These are phyloP conservation scores for Acronicta psi DNA, from an alignment of 2,888 invertebrate genomes.

Conservation along the genomic window DNA sequence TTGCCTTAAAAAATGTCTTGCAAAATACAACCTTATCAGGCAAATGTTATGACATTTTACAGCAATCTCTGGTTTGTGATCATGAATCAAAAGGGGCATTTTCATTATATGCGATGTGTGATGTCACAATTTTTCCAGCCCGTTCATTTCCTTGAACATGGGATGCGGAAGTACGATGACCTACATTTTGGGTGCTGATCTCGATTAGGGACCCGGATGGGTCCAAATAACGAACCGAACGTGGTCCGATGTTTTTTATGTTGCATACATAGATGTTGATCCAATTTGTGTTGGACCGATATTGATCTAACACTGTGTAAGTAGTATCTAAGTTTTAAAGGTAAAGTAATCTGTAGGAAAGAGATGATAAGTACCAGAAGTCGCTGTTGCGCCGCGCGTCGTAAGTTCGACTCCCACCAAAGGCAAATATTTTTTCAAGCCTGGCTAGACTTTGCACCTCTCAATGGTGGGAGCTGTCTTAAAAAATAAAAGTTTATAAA, in stretches of 20 bases:
- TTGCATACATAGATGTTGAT: conserved; percentile 21
- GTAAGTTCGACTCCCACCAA: too few relatives aligned
- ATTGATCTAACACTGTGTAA: conserved; percentile 23
- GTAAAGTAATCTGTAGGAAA: conserved; percentile 30
- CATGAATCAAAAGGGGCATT: conserved; percentile 45
- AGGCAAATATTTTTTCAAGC: too few relatives aligned
- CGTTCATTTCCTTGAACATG: conserved; percentile 48
- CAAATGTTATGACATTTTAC: conserved; percentile 17
- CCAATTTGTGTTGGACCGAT: conserved; percentile 23
- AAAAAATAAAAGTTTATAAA: too few relatives aligned
- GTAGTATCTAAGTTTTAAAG: conserved; percentile 37
- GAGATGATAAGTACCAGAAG: too few relatives aligned
- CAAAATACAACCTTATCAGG: conserved; percentile 39
- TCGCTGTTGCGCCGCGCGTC: too few relatives aligned
- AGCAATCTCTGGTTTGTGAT: conserved; percentile 27
- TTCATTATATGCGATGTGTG: conserved; percentile 43
- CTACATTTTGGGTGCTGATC: conserved; percentile 44
- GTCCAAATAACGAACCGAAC: conserved; percentile 39
- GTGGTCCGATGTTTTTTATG: conserved; percentile 35
- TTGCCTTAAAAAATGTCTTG: conserved; percentile 31
- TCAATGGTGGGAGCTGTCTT: too few relatives aligned
- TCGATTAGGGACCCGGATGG: conserved; percentile 39
- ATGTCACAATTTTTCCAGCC: conserved; percentile 40
- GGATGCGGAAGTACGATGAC: conserved; percentile 41
- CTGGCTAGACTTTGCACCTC: too few relatives aligned